phyloP scores from a whole-genome alignment of 2,113 vertebrate species.

The Microcebus murinus region DNA sequence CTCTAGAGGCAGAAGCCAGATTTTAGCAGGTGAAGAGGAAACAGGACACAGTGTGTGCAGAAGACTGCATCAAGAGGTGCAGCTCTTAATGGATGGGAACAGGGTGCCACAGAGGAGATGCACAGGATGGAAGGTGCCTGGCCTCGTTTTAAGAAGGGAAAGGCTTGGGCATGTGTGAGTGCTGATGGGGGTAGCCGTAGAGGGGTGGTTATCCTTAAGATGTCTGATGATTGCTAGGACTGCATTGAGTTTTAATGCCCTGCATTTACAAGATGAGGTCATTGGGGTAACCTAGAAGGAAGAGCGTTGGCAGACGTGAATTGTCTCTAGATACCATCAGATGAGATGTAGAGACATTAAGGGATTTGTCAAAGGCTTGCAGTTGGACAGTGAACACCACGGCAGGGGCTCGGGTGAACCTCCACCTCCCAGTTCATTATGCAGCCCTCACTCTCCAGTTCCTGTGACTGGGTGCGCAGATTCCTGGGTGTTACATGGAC shows the following conservation, averaged over 20 bases:
- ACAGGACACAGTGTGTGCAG: not conserved
- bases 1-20: not conserved
- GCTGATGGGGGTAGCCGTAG: not conserved
- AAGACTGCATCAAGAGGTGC: not conserved
- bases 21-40: not conserved
- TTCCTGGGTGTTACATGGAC: not conserved
- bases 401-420: too few species aligned
- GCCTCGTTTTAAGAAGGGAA: not conserved
- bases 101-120: not conserved
- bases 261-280: not conserved
- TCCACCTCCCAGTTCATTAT: accelerated
- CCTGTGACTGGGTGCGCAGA: not conserved
- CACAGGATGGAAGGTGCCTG: not conserved
- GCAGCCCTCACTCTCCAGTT: not conserved
- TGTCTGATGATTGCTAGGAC: not conserved
- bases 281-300: not conserved
- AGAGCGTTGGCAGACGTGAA: not conserved
- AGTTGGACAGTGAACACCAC: not conserved
- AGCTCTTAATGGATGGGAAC: not conserved
- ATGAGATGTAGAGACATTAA: not conserved
- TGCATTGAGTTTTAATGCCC: not conserved
- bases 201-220: not conserved
- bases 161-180: not conserved
- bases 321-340: not conserved
- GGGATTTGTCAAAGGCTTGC: not conserved